Percentiles rank a stretch among this genome's conserved stretches.
Evolutionary conservation across 2,888 invertebrate species (phyloP).

Genomic region (Dyspetes luteomarginatus): DNA sequence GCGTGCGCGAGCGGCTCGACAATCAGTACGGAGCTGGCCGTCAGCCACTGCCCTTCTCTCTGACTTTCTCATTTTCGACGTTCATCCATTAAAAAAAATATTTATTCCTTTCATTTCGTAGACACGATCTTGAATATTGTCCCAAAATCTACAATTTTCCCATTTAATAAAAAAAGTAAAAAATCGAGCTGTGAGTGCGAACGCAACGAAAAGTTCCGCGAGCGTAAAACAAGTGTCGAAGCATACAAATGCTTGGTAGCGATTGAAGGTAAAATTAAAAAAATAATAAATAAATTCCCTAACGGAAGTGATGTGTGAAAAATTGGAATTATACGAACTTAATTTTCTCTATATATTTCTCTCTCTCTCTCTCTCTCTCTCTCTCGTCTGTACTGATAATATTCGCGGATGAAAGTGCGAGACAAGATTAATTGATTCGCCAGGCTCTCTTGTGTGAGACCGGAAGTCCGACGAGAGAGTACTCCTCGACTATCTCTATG

Average conservation of each 20-base stretch:
- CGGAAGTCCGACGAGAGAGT: constrained; percentile 45
- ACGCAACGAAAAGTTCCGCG: constrained; percentile 35
- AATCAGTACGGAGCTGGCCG: constrained; percentile 75
- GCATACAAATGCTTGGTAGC: constrained; percentile 30
- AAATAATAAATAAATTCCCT: constrained; percentile 1
- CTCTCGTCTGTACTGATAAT: constrained; percentile 15
- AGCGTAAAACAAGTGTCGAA: constrained; percentile 52
- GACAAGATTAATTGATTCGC: constrained; percentile 61
- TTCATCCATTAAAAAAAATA: background rate
- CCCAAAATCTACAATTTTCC: background rate
- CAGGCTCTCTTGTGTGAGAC: constrained; percentile 44
- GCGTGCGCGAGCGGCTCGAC: constrained; percentile 59
- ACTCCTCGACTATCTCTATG: constrained; percentile 25
- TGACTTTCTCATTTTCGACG: constrained; percentile 30
- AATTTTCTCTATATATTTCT: constrained; percentile 13
- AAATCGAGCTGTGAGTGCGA: too few species aligned
- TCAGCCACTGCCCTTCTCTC: constrained; percentile 70
- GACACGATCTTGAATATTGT: constrained; percentile 11
- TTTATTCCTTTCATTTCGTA: background rate
- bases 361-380: constrained; percentile 28
- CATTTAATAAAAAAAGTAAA: too few species aligned
- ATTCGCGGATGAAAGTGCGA: constrained; percentile 61
- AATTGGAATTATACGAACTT: constrained; percentile 43
- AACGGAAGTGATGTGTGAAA: constrained; percentile 52
- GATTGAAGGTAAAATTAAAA: constrained; percentile 41